Evolutionary conservation across 2,888 invertebrate genomes (phyloP).

Genomic region (Sphinx pinastri): DNA sequence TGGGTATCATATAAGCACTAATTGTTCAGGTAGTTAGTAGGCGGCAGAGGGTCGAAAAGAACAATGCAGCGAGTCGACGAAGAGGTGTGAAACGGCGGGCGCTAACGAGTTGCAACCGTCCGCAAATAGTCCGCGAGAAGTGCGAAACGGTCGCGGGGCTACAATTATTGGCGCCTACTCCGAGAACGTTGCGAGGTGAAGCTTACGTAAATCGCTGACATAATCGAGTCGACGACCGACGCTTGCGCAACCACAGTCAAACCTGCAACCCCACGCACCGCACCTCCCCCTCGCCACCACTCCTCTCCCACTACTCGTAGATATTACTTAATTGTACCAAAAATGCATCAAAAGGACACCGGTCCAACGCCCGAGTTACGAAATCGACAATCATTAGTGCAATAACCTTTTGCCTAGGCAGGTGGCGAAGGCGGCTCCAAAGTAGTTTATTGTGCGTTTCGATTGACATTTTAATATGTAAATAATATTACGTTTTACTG

Average conservation of each 20-base stretch:
- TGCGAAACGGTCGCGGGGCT: constrained; percentile 75
- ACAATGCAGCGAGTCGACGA: constrained; percentile 55
- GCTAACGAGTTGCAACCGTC: constrained; percentile 68
- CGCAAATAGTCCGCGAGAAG: constrained; percentile 77
- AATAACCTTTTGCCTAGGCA: constrained; percentile 71
- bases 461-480: constrained; percentile 63
- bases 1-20: constrained; percentile 22
- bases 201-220: constrained; percentile 82
- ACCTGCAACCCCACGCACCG: constrained; percentile 79
- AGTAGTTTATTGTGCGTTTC: constrained; percentile 50
- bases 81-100: constrained; percentile 51
- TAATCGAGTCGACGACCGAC: constrained; percentile 83
- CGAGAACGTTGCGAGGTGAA: constrained; percentile 79
- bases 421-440: constrained; percentile 57
- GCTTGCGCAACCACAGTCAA: constrained; percentile 77
- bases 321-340: constrained; percentile 80
- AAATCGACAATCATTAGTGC: constrained; percentile 72
- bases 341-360: constrained; percentile 80
- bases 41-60: constrained; percentile 45
- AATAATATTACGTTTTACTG: constrained; percentile 42
- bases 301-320: constrained; percentile 58
- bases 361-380: constrained; percentile 71
- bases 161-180: constrained; percentile 72
- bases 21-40: constrained; percentile 50
- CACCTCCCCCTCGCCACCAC: constrained; percentile 59